A percentile compares a stretch with the other conserved stretches of the same genome.
These are phyloP conservation scores for Dissostichus mawsoni DNA, from an alignment of 2,113 vertebrate species.

Conservation along the genomic window DNA sequence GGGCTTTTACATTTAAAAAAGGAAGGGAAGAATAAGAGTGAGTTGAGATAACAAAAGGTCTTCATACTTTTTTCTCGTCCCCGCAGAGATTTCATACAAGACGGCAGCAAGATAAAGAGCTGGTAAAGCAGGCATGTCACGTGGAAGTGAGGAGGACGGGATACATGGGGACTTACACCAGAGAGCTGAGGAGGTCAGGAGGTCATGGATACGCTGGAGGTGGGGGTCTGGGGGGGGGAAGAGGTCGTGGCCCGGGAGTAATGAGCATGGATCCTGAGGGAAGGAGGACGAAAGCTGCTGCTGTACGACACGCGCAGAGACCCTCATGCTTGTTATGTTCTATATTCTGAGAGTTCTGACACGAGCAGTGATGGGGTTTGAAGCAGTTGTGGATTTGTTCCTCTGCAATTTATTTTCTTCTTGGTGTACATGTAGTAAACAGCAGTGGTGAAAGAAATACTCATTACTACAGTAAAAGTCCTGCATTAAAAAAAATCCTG, in stretches of 20 bases:
- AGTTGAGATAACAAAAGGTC: not conserved
- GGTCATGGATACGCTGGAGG: not conserved
- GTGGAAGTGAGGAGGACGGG: not conserved
- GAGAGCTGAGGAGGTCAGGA: not conserved
- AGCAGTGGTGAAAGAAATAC: no score
- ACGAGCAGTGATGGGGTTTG: not conserved
- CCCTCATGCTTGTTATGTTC: slow-evolving; percentile 7
- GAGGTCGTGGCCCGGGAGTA: slow-evolving; percentile 13
- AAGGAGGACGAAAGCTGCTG: not conserved
- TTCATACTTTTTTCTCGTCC: not conserved
- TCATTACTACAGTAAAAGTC: no score
- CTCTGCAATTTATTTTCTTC: not conserved
- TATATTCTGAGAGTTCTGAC: slow-evolving; percentile 2
- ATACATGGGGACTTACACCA: not conserved
- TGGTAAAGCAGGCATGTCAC: not conserved
- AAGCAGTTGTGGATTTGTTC: not conserved
- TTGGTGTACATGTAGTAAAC: not conserved
- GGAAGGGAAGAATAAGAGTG: not conserved
- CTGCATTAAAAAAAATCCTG: no score
- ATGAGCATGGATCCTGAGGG: slow-evolving; percentile 23
- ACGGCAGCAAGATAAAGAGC: not conserved
- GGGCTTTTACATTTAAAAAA: not conserved
- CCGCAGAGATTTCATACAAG: not conserved
- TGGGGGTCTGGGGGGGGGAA: not conserved
- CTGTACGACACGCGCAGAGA: not conserved